Conservation (phyloP, 1,140 invertebrate genomes). For the Bombus confusus region DNA sequence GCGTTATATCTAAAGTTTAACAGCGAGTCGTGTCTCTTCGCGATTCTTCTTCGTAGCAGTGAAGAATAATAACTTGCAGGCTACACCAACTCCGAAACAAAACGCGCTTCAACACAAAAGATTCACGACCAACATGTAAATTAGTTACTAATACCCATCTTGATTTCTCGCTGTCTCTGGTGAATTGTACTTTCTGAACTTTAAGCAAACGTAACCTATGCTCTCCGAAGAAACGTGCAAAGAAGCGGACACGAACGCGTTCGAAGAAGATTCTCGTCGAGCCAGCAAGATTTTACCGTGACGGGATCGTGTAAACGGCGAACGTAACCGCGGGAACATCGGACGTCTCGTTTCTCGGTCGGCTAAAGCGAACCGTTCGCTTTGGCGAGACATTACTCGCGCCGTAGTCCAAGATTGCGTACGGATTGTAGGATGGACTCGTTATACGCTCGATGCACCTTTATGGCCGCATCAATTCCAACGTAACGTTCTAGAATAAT, state of each 20-base stretch:
- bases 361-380: neutral
- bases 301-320: constrained; percentile 35
- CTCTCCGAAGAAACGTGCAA: neutral
- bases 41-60: too few species aligned
- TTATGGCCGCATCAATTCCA: constrained; percentile 35
- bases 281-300: constrained; percentile 41
- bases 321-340: constrained; percentile 33
- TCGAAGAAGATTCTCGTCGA: neutral
- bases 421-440: constrained; percentile 20
- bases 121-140: neutral
- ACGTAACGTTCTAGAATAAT: constrained; percentile 48
- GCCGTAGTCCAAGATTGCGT: constrained; percentile 14
- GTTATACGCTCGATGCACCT: constrained; percentile 33
- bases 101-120: neutral
- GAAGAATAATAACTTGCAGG: too few species aligned
- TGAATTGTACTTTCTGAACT: constrained; percentile 12
- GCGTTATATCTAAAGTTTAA: too few species aligned
- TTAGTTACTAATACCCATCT: neutral
- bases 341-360: neutral
- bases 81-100: too few species aligned
- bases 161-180: neutral
- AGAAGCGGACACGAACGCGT: neutral
- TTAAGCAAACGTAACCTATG: neutral
- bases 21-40: too few species aligned
- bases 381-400: constrained; percentile 31